Evolutionary conservation across 2,113 vertebrate genomes (phyloP), one percentile per base, ranked within the genome.

Genomic region (Donacobius atricapilla): DNA sequence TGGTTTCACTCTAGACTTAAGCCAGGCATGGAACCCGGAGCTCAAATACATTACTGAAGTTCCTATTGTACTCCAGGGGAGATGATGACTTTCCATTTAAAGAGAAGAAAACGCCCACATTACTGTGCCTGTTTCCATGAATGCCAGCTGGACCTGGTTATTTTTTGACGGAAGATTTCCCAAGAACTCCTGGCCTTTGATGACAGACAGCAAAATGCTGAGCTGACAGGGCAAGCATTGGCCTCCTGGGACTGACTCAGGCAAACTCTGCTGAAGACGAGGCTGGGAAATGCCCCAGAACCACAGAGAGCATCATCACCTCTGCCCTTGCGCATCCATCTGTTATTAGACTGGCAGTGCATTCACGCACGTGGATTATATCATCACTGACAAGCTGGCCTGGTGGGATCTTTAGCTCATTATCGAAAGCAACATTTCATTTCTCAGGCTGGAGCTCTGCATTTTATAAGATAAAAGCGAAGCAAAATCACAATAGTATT

Each of bases 401-500:
- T 56, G 71, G 8, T 6, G 57, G 60, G 64, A 90, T 81, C 48
- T 53, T 16, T 0, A 54, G 80, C 28, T 83, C 25, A 15, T 60
- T 47, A 45, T 10, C 53, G 83, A 82, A 89, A 95, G 82, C 54
- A 90, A 44, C 68, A 27, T 71, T 63, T 86, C 47, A 39, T 77
- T 78, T 75, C 68, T 64, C 60, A 64, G 44, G 56, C 63, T 90
- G 68, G 35, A 86, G 47, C 31, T 72, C 65, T 56, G 69, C 64
- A 30, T 79, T 92, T 80, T 63, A 53, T 40, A 64, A 80, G 60
- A 87, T 68, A 87, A 90, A 96, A 78, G 76, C 64, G 37, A 94
- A 94, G 76, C 56, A 92, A 95, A 90, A 92, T 44, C 6, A 9
- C 88, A 86, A 44, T 11, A 70, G 35, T 33, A 66, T 81, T 92